phyloP scores from a whole-genome alignment of 2,888 invertebrate species.

The Polydrusus pterygomalis region DNA sequence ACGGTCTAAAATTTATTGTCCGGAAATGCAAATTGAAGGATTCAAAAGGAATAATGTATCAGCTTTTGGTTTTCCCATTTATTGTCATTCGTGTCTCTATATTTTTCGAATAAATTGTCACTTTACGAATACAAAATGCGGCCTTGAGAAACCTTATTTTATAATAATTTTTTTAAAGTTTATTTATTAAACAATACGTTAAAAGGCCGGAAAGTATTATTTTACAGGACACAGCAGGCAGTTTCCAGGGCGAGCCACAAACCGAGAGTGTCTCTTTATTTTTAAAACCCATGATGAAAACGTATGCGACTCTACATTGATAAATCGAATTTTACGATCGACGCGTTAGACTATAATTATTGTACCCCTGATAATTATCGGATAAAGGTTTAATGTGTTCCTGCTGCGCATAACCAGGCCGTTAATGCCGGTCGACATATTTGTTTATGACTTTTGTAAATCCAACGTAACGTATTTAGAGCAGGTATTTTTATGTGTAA shows the following conservation, averaged over 20 bases:
- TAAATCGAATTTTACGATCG: slow-evolving; percentile 10
- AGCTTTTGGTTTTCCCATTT: slow-evolving; percentile 38
- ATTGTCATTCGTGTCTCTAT: slow-evolving; percentile 25
- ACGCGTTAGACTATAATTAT: slow-evolving; percentile 6
- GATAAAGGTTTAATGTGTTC: slow-evolving; percentile 1
- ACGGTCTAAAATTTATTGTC: slow-evolving; percentile 66
- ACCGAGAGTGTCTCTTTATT: too few species aligned
- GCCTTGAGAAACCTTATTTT: slow-evolving; percentile 27
- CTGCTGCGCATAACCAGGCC: neutral
- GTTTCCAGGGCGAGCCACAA: too few species aligned
- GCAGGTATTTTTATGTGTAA: neutral
- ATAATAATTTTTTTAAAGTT: neutral
- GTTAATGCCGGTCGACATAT: slow-evolving; percentile 4
- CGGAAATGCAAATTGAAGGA: slow-evolving; percentile 66
- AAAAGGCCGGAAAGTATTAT: too few species aligned
- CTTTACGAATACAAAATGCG: slow-evolving; percentile 9
- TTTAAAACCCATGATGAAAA: neutral
- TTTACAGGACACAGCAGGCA: too few species aligned
- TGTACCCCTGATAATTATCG: slow-evolving; percentile 12
- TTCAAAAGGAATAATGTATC: slow-evolving; percentile 56
- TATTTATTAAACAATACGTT: too few species aligned
- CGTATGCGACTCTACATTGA: neutral
- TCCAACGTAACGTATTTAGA: neutral
- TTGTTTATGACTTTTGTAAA: neutral
- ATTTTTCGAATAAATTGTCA: slow-evolving; percentile 33